phyloP scores from a whole-genome alignment of 2,888 invertebrate species.

The Eupithecia insigniata region DNA sequence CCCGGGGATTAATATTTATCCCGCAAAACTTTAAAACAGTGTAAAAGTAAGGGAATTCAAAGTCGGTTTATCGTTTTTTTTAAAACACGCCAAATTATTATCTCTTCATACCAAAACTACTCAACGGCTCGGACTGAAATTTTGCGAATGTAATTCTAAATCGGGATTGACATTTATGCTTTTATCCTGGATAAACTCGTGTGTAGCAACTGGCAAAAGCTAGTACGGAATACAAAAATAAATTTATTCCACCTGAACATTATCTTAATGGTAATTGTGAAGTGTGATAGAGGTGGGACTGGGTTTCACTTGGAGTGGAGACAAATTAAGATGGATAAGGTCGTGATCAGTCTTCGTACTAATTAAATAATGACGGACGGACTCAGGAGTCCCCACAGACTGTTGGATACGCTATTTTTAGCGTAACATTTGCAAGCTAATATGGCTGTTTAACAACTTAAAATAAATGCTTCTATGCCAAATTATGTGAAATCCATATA shows the following conservation, averaged over 20 bases:
- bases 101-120: not conserved
- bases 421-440: not conserved
- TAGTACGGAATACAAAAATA: not conserved
- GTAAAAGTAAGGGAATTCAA: too few species aligned
- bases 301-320: slow-evolving; percentile 29
- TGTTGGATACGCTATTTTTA: slow-evolving; percentile 19
- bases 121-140: not conserved
- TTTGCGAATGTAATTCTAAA: not conserved
- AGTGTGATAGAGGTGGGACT: slow-evolving; percentile 26
- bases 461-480: too few species aligned
- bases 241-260: not conserved
- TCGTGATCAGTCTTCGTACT: slow-evolving; percentile 33
- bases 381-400: slow-evolving; percentile 1
- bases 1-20: too few species aligned
- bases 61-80: too few species aligned
- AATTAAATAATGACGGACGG: slow-evolving; percentile 44
- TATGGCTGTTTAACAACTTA: not conserved
- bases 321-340: slow-evolving; percentile 46
- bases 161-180: not conserved
- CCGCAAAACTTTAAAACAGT: too few species aligned
- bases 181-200: not conserved
- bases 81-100: too few species aligned
- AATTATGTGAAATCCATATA: too few species aligned
- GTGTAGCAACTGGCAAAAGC: not conserved
- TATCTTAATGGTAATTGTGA: slow-evolving; percentile 5